A percentile compares a stretch with the other conserved stretches of the same genome.
Evolutionary conservation across 2,113 vertebrate genomes (phyloP).

Genomic region (Ptychochromis oligacanthus): DNA sequence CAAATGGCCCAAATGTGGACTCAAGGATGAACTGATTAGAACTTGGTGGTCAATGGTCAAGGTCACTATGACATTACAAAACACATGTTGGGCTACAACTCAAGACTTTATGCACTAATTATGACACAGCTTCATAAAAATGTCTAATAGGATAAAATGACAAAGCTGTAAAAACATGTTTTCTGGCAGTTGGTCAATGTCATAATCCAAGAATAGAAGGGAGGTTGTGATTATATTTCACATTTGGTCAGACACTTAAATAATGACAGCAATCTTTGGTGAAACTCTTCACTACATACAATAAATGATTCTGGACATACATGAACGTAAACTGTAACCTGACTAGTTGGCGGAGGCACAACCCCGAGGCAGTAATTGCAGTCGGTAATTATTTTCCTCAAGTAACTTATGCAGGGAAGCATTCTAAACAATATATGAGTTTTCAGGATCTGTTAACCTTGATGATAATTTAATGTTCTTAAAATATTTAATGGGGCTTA

Average conservation of each 20-base stretch:
- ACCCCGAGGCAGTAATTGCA: too few species aligned
- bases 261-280: neutral
- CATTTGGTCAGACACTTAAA: neutral
- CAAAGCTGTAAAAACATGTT: slow-evolving; percentile 5
- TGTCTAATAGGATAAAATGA: neutral
- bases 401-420: neutral
- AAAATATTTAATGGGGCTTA: neutral
- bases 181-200: neutral
- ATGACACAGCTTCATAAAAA: neutral
- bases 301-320: neutral
- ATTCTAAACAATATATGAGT: neutral
- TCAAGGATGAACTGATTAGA: neutral
- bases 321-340: neutral
- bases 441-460: neutral
- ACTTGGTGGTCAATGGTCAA: neutral
- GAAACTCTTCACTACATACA: neutral
- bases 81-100: neutral
- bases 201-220: neutral
- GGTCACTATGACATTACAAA: neutral
- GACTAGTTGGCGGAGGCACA: too few species aligned
- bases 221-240: neutral
- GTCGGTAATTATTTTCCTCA: neutral
- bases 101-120: neutral
- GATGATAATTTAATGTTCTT: neutral
- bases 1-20: neutral